These are phyloP conservation scores for Neria commutata DNA, from an alignment of 2,888 invertebrate species.

Conservation along the genomic window DNA sequence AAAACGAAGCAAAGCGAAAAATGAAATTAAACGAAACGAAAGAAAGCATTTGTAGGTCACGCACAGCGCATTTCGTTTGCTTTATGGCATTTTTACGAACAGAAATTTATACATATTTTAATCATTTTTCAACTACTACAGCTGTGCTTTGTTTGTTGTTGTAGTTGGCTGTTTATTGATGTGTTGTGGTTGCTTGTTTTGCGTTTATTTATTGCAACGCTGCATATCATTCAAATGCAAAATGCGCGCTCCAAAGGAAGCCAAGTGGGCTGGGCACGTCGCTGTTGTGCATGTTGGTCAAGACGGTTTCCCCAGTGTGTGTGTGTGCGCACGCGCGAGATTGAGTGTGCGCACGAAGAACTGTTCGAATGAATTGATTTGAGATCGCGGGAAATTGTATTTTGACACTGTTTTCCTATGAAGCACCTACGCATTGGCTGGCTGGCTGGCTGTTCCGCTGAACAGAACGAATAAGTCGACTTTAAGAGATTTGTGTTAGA, in stretches of 20 bases:
- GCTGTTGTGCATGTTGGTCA: too few species aligned
- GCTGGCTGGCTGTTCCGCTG: too few species aligned
- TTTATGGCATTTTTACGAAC: conserved; percentile 8
- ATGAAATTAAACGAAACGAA: too few species aligned
- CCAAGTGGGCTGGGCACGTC: not conserved
- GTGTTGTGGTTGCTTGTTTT: not conserved
- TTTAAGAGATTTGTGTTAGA: too few species aligned
- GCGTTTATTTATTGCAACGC: conserved; percentile 1
- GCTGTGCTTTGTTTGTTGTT: not conserved
- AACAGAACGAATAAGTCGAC: too few species aligned
- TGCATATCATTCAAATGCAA: not conserved
- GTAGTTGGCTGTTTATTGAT: not conserved
- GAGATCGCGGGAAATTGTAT: too few species aligned
- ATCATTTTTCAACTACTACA: not conserved
- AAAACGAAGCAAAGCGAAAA: not conserved
- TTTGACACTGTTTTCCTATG: too few species aligned
- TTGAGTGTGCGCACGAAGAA: too few species aligned
- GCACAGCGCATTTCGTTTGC: not conserved
- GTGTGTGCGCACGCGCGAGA: too few species aligned
- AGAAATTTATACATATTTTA: not conserved
- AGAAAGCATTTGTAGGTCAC: conserved; percentile 12
- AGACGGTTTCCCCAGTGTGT: too few species aligned
- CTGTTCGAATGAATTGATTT: too few species aligned
- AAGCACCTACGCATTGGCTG: too few species aligned
- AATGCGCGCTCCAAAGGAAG: not conserved